Evolutionary conservation across 1,140 invertebrate species (phyloP).

Genomic region (Anthonomus grandis): DNA sequence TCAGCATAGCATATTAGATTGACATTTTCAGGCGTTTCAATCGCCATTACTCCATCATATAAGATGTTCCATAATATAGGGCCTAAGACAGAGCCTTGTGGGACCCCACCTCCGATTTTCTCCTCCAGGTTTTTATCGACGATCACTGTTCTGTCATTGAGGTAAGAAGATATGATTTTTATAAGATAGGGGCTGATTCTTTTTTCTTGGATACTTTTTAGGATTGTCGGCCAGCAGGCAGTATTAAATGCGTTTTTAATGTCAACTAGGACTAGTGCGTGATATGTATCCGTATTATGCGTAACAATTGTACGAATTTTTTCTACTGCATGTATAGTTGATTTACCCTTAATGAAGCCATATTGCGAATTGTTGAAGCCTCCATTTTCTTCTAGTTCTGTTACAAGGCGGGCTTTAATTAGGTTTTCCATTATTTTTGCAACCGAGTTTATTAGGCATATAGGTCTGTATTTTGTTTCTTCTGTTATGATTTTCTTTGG

Average conservation of each 20-base stretch:
- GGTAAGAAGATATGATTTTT: slow-evolving; percentile 10
- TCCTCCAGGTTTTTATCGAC: neutral
- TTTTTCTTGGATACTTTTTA: slow-evolving; percentile 3
- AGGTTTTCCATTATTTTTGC: slow-evolving; percentile 31
- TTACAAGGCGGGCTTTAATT: slow-evolving; percentile 10
- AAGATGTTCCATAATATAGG: slow-evolving; percentile 42
- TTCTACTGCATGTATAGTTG: slow-evolving; percentile 26
- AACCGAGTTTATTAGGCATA: slow-evolving; percentile 25
- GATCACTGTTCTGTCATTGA: slow-evolving; percentile 10
- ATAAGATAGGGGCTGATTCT: slow-evolving; percentile 10
- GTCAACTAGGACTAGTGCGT: slow-evolving; percentile 23
- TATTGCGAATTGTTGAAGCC: slow-evolving; percentile 22
- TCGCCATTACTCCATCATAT: slow-evolving; percentile 35
- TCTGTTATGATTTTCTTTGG: slow-evolving; percentile 7
- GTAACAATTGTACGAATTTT: slow-evolving; percentile 21
- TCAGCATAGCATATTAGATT: slow-evolving; percentile 37
- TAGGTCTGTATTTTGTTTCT: slow-evolving; percentile 25
- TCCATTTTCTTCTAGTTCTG: slow-evolving; percentile 20
- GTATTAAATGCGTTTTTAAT: slow-evolving; percentile 33
- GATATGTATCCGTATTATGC: slow-evolving; percentile 11
- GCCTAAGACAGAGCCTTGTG: slow-evolving; percentile 44
- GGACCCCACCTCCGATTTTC: slow-evolving; percentile 32
- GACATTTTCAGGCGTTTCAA: slow-evolving; percentile 21
- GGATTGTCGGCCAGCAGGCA: slow-evolving; percentile 17
- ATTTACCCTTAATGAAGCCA: slow-evolving; percentile 27